Base-by-base conservation (phyloP, 2,797 vertebrate species). In the Lacerta viridis region DNA sequence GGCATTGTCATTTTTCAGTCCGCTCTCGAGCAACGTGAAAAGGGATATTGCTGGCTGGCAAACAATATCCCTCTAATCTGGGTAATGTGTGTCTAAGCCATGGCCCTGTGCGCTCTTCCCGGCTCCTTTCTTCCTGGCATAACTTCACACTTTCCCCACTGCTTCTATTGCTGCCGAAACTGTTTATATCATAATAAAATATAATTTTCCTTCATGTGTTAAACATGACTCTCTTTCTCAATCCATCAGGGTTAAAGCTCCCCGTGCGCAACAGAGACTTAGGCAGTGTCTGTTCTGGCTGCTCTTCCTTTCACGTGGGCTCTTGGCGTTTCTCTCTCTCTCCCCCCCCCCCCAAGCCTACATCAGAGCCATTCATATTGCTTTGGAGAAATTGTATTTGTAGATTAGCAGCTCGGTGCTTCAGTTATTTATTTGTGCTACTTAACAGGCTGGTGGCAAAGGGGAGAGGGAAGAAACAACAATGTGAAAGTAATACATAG, bases 21-120 rank as follows among this genome's bases (percentile, higher is more conserved):
- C 86, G 95, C 95, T 95, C 95, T 86, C 95, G 93, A 96, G 95
- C 93, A 92, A 92, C 90, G 93, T 91, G 90, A 92, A 96, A 83
- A 92, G 88, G 94, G 95, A 89, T 90, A 69, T 90, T 93, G 91
- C 91, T 94, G 95, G 88, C 93, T 87, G 93, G 93, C 93, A 95
- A 95, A 92, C 90, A 84, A 88, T 89, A 83, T 68, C 50, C 78
- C 92, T 96, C 92, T 93, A 94, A 94, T 90, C 87, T n/a, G 93
- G 85, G 88, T 85, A 92, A 89, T 85, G 90, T 91, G 87, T 43
- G n/a, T 89, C 74, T 91, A 93, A 94, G 91, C 90, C 93, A 29
- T 1, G 36, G 84, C 83, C 29, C 88, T 0, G 0, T 93, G 95
- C 91, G 88, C 76, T 88, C 89, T 90, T 93, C 91, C 92, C 93